These are phyloP conservation scores for Amphimedon queenslandica DNA, from an alignment of 37 sponge, comb jelly and placozoan species.

Conservation along the genomic window DNA sequence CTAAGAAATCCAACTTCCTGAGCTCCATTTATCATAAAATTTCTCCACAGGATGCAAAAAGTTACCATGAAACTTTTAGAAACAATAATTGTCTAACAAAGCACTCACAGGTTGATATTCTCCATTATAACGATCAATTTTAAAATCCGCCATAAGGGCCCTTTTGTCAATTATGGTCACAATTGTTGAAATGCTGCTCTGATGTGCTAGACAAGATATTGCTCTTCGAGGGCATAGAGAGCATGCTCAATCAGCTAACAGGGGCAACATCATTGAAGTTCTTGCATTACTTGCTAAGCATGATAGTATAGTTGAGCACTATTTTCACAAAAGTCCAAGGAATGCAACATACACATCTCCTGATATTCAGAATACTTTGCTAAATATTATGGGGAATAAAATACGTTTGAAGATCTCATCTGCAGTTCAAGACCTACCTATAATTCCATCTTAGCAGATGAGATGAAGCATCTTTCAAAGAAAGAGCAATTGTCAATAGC, in stretches of 20 bases:
- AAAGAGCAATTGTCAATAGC: constrained; percentile 62
- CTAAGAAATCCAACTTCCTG: no score
- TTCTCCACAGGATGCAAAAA: no score
- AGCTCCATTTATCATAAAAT: no score
- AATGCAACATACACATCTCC: constrained; percentile 72
- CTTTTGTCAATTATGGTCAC: no score
- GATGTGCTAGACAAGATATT: constrained; percentile 4
- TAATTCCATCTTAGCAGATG: constrained; percentile 57
- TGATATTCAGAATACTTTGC: constrained; percentile 61
- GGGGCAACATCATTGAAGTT: constrained; percentile 44
- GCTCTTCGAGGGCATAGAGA: constrained; percentile 21
- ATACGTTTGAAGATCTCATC: constrained; percentile 24
- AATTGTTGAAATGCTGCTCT: constrained; percentile 8
- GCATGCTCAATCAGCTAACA: constrained; percentile 10
- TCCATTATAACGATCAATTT: no score
- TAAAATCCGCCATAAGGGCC: no score
- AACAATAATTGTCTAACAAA: no score
- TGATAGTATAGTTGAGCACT: constrained; percentile 28
- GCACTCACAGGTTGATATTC: no score
- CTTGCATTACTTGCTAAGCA: constrained; percentile 28
- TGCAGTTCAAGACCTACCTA: constrained; percentile 42
- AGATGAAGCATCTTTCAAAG: constrained; percentile 62
- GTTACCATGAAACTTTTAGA: no score
- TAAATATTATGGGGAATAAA: constrained; percentile 57
- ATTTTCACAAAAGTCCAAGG: constrained; percentile 13